Evolutionary conservation across 2,113 vertebrate genomes (phyloP).

Genomic region (Puffinus mauretanicus): DNA sequence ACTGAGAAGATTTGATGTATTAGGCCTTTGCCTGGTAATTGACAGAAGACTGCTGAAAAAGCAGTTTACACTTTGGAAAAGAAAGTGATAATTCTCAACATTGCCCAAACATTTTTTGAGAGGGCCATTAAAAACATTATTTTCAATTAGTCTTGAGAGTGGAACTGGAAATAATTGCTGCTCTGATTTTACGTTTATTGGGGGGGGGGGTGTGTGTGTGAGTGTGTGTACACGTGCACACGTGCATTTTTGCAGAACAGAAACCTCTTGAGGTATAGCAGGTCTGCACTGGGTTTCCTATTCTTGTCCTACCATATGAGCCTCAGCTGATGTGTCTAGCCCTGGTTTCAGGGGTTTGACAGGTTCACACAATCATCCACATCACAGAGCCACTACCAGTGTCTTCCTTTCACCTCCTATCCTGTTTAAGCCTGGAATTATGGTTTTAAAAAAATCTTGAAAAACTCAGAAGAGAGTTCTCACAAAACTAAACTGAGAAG

Average conservation of each 20-base stretch:
- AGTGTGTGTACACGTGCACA: not conserved
- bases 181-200: not conserved
- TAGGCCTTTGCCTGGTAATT: not conserved
- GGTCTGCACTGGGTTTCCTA: not conserved
- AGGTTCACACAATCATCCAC: not conserved
- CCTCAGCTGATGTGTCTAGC: not conserved
- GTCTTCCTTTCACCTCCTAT: not conserved
- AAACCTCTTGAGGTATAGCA: not conserved
- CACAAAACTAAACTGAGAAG: not conserved
- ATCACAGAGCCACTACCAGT: not conserved
- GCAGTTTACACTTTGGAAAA: not conserved
- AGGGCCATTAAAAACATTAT: not conserved
- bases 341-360: not conserved
- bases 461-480: not conserved
- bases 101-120: not conserved
- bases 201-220: accelerated
- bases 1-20: not conserved
- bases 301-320: not conserved
- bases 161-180: not conserved
- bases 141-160: not conserved
- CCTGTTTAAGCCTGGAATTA: not conserved
- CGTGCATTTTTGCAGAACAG: not conserved
- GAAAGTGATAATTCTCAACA: not conserved
- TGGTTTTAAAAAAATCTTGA: not conserved
- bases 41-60: not conserved